phyloP scores from a whole-genome alignment of 2,888 invertebrate genomes.

The Steinernema carpocapsae region DNA sequence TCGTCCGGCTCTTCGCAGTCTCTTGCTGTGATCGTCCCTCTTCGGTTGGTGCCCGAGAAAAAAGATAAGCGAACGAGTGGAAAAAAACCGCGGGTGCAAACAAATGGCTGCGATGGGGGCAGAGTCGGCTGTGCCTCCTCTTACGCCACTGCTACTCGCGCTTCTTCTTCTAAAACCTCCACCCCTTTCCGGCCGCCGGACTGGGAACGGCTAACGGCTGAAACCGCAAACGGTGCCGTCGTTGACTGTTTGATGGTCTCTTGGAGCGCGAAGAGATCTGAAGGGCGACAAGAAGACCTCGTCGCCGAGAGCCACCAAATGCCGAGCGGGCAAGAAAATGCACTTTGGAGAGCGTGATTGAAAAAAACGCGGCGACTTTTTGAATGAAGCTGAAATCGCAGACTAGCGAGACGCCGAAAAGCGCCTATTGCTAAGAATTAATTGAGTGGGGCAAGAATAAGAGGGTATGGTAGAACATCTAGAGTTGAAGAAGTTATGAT shows the following conservation, averaged over 20 bases:
- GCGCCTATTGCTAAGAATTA: not conserved
- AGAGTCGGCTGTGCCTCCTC: not conserved
- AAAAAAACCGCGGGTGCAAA: conserved; percentile 33
- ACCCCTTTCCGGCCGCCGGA: too few relatives aligned
- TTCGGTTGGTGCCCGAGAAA: conserved; percentile 8
- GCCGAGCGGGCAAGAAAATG: conserved; percentile 17
- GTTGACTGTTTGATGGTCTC: not conserved
- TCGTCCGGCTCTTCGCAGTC: not conserved
- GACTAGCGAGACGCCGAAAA: too few relatives aligned
- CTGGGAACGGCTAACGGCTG: too few relatives aligned
- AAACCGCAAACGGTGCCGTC: too few relatives aligned
- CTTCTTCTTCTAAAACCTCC: too few relatives aligned
- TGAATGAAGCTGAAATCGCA: not conserved
- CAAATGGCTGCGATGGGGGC: conserved; percentile 28
- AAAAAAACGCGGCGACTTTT: conserved; percentile 3
- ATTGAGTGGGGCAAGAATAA: conserved; percentile 5
- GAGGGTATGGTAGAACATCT: too few relatives aligned
- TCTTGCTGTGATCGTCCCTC: not conserved
- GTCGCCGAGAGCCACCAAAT: conserved; percentile 5
- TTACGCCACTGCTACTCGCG: not conserved
- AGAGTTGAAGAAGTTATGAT: too few relatives aligned
- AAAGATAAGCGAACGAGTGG: conserved; percentile 29
- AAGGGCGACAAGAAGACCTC: not conserved
- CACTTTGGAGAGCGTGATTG: conserved; percentile 3
- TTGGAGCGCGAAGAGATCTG: not conserved